phyloP scores from a whole-genome alignment of 2,888 invertebrate species.

The Dorcus parallelipipedus region DNA sequence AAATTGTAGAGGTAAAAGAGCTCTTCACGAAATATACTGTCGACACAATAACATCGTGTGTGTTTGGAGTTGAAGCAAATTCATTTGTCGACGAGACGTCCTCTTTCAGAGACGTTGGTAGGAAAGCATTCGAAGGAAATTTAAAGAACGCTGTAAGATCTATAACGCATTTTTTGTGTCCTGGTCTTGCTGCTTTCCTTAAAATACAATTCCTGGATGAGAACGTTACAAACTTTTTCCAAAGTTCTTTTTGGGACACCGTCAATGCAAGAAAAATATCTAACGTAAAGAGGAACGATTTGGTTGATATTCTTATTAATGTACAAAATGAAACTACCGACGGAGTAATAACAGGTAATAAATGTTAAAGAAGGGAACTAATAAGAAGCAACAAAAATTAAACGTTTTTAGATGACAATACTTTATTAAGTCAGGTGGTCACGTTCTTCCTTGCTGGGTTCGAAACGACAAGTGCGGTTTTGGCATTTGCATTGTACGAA shows the following conservation, averaged over 20 bases:
- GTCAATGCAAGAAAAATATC: constrained; percentile 13
- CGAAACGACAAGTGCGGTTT: constrained; percentile 59
- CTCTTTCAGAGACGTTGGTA: constrained; percentile 38
- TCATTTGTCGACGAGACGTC: constrained; percentile 38
- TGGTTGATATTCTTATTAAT: constrained; percentile 58
- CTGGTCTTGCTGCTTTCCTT: constrained; percentile 18
- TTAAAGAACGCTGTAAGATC: constrained; percentile 24
- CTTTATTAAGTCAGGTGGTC: constrained; percentile 56
- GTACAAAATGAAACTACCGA: constrained; percentile 46
- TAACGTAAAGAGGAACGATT: constrained; percentile 50
- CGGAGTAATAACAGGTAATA: constrained; percentile 32
- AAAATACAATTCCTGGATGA: constrained; percentile 14
- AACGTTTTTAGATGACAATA: constrained; percentile 52
- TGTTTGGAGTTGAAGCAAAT: constrained; percentile 45
- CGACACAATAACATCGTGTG: constrained; percentile 46
- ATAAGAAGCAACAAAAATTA: not conserved
- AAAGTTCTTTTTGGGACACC: constrained; percentile 12
- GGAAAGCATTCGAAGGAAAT: constrained; percentile 32
- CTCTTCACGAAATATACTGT: constrained; percentile 41
- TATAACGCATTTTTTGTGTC: constrained; percentile 23
- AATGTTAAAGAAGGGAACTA: constrained; percentile 15
- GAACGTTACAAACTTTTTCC: constrained; percentile 11
- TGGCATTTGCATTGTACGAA: constrained; percentile 56
- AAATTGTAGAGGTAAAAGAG: constrained; percentile 28
- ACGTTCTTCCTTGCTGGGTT: constrained; percentile 61